phyloP scores from a whole-genome alignment of 2,888 invertebrate genomes.

The Acleris literana region DNA sequence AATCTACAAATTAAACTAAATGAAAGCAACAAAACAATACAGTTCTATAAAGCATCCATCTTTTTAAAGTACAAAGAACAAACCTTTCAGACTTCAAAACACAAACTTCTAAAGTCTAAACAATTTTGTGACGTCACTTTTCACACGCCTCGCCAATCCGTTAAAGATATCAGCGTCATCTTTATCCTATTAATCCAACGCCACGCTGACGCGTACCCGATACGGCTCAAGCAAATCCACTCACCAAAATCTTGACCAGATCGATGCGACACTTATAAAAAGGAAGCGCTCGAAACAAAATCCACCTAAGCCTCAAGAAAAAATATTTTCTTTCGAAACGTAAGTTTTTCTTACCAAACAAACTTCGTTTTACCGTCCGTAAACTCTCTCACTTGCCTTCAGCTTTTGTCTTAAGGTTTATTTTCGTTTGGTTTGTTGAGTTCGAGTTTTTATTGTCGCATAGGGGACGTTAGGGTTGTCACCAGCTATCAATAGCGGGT shows the following conservation, averaged over 20 bases:
- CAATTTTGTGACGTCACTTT: too few species aligned
- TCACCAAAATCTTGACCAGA: slow-evolving; percentile 36
- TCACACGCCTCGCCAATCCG: background rate
- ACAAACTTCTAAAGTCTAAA: too few species aligned
- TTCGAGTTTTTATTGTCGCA: background rate
- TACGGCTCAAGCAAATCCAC: slow-evolving; percentile 32
- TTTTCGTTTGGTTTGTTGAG: slow-evolving; percentile 7
- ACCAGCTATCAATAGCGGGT: slow-evolving; percentile 35
- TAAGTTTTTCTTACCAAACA: slow-evolving; percentile 28
- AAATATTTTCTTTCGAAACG: slow-evolving; percentile 34
- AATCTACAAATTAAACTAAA: too few species aligned
- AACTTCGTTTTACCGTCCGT: background rate
- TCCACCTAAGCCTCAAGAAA: slow-evolving; percentile 33
- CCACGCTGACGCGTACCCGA: slow-evolving; percentile 10
- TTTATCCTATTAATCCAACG: slow-evolving; percentile 4
- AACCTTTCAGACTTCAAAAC: too few species aligned
- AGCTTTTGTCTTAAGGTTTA: background rate
- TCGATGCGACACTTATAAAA: slow-evolving; percentile 36
- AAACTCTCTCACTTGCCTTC: background rate
- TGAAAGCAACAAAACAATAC: too few species aligned
- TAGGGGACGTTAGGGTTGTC: slow-evolving; percentile 32
- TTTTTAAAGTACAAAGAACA: too few species aligned
- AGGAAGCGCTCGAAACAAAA: slow-evolving; percentile 35
- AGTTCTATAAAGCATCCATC: too few species aligned
- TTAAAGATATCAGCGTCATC: background rate